These are phyloP conservation scores for Episyrphus balteatus DNA, from an alignment of 1,140 invertebrate species.

Conservation along the genomic window DNA sequence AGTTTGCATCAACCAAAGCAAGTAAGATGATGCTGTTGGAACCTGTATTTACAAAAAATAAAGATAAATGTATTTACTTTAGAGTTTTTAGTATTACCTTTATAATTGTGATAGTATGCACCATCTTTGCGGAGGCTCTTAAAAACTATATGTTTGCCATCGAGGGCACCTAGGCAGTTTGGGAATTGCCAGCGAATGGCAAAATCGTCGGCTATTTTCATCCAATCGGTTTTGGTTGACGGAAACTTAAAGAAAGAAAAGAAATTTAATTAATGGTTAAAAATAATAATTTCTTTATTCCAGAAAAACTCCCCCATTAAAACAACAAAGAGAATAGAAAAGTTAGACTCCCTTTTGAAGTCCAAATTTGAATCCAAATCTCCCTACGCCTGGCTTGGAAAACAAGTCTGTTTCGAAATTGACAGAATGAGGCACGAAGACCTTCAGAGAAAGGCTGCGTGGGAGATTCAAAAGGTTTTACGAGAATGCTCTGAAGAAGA, in stretches of 20 bases:
- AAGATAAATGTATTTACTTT: neutral
- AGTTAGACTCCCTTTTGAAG: too few relatives aligned
- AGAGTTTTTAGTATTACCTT: neutral
- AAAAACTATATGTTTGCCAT: neutral
- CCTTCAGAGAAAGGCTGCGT: too few relatives aligned
- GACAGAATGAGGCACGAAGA: too few relatives aligned
- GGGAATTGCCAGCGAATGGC: neutral
- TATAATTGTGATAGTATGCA: neutral
- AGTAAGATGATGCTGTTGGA: neutral
- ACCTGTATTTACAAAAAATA: neutral
- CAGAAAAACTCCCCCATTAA: too few relatives aligned
- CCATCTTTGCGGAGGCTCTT: neutral
- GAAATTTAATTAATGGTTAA: too few relatives aligned
- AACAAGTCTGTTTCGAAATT: too few relatives aligned
- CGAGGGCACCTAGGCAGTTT: neutral
- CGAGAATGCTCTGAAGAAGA: too few relatives aligned
- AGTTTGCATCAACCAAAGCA: neutral
- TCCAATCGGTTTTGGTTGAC: neutral
- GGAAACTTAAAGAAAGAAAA: neutral
- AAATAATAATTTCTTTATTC: too few relatives aligned
- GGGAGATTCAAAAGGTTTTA: too few relatives aligned
- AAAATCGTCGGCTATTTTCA: neutral
- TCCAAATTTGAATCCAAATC: too few relatives aligned
- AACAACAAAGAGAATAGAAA: too few relatives aligned
- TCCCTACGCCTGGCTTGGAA: too few relatives aligned